Evolutionary conservation across 2,113 vertebrate genomes (phyloP).

Genomic region (Phalacrocorax brasilianus): DNA sequence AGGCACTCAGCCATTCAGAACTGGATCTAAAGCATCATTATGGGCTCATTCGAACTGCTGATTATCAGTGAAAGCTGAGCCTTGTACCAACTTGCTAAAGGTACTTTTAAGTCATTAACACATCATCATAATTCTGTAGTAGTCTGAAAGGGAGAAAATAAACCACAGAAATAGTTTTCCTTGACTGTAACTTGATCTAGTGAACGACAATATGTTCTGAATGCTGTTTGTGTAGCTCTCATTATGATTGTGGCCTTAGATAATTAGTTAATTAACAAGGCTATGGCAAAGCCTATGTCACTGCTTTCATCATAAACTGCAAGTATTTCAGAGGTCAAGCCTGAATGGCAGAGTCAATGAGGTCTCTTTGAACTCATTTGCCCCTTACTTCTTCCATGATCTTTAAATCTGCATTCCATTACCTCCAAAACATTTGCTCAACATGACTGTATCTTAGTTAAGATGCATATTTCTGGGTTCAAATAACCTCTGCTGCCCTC

Average conservation of each 20-base stretch:
- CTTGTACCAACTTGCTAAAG: constrained; percentile 18
- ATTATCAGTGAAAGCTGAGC: constrained; percentile 39
- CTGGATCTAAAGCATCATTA: neutral
- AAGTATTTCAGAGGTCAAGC: constrained; percentile 31
- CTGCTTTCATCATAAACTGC: constrained; percentile 26
- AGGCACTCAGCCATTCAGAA: neutral
- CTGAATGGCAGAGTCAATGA: constrained; percentile 40
- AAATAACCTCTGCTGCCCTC: constrained; percentile 1
- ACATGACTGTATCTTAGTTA: neutral
- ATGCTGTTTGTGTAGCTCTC: constrained; percentile 22
- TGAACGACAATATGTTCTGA: neutral
- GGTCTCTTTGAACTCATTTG: constrained; percentile 52
- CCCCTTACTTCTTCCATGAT: constrained; percentile 8
- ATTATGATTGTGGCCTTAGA: neutral
- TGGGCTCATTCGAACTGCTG: neutral
- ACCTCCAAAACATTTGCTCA: constrained; percentile 17
- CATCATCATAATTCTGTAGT: constrained; percentile 6
- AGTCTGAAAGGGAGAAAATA: neutral
- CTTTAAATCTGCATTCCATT: constrained; percentile 49
- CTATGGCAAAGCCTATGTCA: neutral
- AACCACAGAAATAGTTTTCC: constrained; percentile 16
- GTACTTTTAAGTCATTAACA: constrained; percentile 15
- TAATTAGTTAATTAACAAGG: constrained; percentile 45
- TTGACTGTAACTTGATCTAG: constrained; percentile 17
- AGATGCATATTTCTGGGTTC: neutral